Percentiles rank a stretch among this genome's conserved stretches.
Evolutionary conservation across 53 echinoderm and acorn worm species (phyloP).

Genomic region (Mesocentrotus franciscanus): DNA sequence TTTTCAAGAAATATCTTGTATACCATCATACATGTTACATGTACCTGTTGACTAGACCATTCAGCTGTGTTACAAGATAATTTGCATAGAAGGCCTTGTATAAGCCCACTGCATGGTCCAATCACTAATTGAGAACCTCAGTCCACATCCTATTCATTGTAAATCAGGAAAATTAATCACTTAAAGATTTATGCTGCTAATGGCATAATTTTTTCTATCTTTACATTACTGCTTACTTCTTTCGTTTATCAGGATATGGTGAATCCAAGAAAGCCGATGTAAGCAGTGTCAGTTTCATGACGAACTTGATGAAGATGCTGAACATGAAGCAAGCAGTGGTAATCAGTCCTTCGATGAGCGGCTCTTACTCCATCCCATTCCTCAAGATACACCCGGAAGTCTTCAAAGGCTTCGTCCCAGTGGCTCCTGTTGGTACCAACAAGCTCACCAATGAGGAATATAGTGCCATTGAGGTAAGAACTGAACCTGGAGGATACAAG

Average conservation of each 20-base stretch:
- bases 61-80: no score
- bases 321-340: constrained; percentile 76
- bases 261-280: constrained; percentile 64
- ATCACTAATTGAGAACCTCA: no score
- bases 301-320: constrained; percentile 72
- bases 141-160: no score
- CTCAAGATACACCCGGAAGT: constrained; percentile 75
- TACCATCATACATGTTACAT: no score
- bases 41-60: no score
- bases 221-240: background rate
- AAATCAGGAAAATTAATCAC: no score
- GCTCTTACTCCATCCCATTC: constrained; percentile 81
- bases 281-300: constrained; percentile 69
- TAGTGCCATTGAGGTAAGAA: constrained; percentile 32
- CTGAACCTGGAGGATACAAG: background rate
- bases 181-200: background rate
- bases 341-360: constrained; percentile 97
- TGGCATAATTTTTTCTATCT: background rate
- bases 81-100: no score
- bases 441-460: constrained; percentile 67
- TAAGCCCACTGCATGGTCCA: no score
- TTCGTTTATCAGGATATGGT: constrained; percentile 73
- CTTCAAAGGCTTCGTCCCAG: constrained; percentile 90
- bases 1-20: no score
- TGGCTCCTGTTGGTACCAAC: constrained; percentile 84